phyloP scores from a whole-genome alignment of 2,888 invertebrate genomes.

The Dexiosoma caninum region DNA sequence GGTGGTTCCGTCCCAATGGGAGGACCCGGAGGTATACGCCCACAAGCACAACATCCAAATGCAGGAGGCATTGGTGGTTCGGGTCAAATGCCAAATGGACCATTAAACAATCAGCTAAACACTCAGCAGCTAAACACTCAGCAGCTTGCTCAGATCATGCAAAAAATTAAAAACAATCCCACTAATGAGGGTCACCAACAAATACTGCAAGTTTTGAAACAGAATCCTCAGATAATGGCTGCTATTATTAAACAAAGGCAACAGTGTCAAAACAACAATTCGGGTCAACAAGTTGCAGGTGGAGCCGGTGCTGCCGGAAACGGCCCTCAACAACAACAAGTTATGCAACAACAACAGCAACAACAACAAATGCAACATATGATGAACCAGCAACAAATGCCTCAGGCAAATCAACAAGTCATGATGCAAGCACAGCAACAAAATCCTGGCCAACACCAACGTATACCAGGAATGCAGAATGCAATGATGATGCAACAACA shows the following conservation, averaged over 20 bases:
- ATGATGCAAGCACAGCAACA: slow-evolving; percentile 77
- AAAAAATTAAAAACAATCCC: slow-evolving; percentile 92
- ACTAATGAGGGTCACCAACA: slow-evolving; percentile 95
- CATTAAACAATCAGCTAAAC: slow-evolving; percentile 70
- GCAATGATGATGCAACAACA: slow-evolving; percentile 74
- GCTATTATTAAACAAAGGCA: slow-evolving; percentile 94
- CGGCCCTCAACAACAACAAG: slow-evolving; percentile 70
- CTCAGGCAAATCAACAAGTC: slow-evolving; percentile 77
- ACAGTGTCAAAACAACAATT: slow-evolving; percentile 77
- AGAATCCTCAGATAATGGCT: slow-evolving; percentile 96
- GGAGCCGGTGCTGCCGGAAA: slow-evolving; percentile 70
- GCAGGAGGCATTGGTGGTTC: slow-evolving; percentile 68
- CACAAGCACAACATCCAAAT: slow-evolving; percentile 75
- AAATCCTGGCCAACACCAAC: slow-evolving; percentile 75
- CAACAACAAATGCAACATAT: slow-evolving; percentile 79
- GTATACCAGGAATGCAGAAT: slow-evolving; percentile 77
- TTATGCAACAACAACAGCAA: slow-evolving; percentile 72
- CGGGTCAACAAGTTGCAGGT: slow-evolving; percentile 67
- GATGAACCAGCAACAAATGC: slow-evolving; percentile 75
- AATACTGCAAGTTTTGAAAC: slow-evolving; percentile 92
- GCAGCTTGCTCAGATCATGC: slow-evolving; percentile 91
- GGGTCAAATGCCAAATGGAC: slow-evolving; percentile 70
- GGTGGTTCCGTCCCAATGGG: slow-evolving; percentile 66
- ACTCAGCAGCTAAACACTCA: slow-evolving; percentile 83
- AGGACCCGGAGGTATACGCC: slow-evolving; percentile 73